These are phyloP conservation scores for Takifugu rubripes DNA, from an alignment of 2,797 vertebrate species.

Conservation along the genomic window DNA sequence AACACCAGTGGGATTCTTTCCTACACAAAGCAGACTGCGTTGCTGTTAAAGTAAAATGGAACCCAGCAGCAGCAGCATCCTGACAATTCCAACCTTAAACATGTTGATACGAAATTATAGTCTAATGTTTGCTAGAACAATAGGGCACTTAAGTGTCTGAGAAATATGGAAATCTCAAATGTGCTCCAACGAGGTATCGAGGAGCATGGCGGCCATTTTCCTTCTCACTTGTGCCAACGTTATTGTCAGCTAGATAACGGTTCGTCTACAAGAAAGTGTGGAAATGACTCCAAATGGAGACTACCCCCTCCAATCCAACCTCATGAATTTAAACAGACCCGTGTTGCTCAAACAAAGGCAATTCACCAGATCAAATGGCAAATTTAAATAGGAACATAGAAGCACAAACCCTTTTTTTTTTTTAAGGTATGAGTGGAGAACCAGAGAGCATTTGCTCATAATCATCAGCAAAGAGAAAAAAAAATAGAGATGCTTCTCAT, in stretches of 20 bases:
- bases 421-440: conserved; percentile 25
- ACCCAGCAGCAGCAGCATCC: too few relatives aligned
- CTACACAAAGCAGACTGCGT: too few relatives aligned
- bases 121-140: too few relatives aligned
- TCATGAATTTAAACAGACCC: conserved; percentile 74
- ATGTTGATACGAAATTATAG: too few relatives aligned
- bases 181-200: too few relatives aligned
- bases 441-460: background rate
- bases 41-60: too few relatives aligned
- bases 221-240: conserved; percentile 6
- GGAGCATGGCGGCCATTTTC: background rate
- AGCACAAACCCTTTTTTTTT: conserved; percentile 13
- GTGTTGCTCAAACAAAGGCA: conserved; percentile 60
- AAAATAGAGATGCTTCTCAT: conserved; percentile 14
- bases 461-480: conserved; percentile 2
- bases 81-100: too few relatives aligned
- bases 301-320: conserved; percentile 43
- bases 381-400: conserved; percentile 45
- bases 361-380: conserved; percentile 56
- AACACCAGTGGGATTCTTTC: too few relatives aligned
- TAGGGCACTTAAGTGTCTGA: too few relatives aligned
- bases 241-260: conserved; percentile 20
- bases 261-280: conserved; percentile 34
- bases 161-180: too few relatives aligned
- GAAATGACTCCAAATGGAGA: conserved; percentile 60